Evolutionary conservation across 1,140 invertebrate species (phyloP), one percentile per base, ranked within the genome.

Genomic region (Listronotus bonariensis): DNA sequence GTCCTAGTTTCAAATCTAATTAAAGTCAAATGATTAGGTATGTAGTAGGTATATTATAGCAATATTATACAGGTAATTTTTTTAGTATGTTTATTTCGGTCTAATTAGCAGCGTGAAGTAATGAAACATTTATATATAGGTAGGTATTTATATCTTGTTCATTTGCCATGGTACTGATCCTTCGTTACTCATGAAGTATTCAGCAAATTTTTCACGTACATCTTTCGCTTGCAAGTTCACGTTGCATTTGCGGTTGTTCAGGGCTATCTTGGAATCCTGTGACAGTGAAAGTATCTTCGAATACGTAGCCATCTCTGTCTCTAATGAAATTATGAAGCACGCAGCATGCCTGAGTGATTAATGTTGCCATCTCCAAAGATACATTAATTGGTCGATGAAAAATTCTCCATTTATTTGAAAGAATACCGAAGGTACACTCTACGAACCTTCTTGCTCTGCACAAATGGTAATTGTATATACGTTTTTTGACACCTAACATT

Each of bases 381-480:
- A 45, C 43, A 9, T 45, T 45, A 14, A 45, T 8, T 14, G 43
- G 43, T 45, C 43, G 43, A 45, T 9, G 43, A 45, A 45, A 14
- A 7, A 45, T n/a, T n/a, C n/a, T n/a, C n/a, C n/a, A n/a, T n/a
- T n/a, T n/a, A n/a, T n/a, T n/a, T n/a, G n/a, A n/a, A n/a, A n/a
- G n/a, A n/a, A n/a, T n/a, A n/a, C n/a, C n/a, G n/a, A n/a, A n/a
- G n/a, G n/a, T n/a, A n/a, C n/a, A n/a, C n/a, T n/a, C n/a, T n/a
- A n/a, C n/a, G n/a, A n/a, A n/a, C n/a, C n/a, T n/a, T n/a, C n/a
- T 14, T 9, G 11, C 15, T 6, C 43, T 6, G 43, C 43, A 9
- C 43, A 45, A 45, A 45, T 14, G 43, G 14, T 45, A 17, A 45
- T 45, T 45, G 43, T 9, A 45, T 9, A 45, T 45, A 7, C 7